A percentile compares a stretch with the other conserved stretches of the same genome.
phyloP scores from a whole-genome alignment of 2,888 invertebrate genomes.

The Aleiodes testaceus region DNA sequence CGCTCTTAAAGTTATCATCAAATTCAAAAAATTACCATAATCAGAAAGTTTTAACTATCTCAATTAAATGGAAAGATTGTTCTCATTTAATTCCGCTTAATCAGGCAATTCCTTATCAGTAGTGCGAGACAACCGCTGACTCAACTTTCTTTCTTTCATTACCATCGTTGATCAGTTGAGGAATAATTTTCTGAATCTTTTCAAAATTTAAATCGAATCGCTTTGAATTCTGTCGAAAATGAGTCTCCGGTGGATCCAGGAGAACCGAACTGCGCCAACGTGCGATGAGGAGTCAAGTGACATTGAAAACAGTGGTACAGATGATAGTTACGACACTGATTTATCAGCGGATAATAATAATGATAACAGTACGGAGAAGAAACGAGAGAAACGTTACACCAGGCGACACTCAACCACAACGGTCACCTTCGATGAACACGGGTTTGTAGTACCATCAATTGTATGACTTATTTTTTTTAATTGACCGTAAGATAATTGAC shows the following conservation, averaged over 20 bases:
- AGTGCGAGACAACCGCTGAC: slow-evolving; percentile 51
- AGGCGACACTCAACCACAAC: slow-evolving; percentile 54
- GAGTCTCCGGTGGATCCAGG: slow-evolving; percentile 68
- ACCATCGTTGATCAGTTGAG: too few relatives aligned
- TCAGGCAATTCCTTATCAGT: slow-evolving; percentile 38
- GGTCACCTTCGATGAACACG: slow-evolving; percentile 56
- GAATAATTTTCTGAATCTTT: neutral
- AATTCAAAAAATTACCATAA: too few relatives aligned
- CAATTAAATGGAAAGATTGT: neutral
- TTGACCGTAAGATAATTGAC: slow-evolving; percentile 33
- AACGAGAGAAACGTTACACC: slow-evolving; percentile 55
- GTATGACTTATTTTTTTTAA: slow-evolving; percentile 8
- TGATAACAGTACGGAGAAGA: slow-evolving; percentile 37
- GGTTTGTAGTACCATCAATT: slow-evolving; percentile 47
- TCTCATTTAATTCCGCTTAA: neutral
- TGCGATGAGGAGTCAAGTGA: slow-evolving; percentile 67
- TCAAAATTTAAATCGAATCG: too few relatives aligned
- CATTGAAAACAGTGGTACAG: slow-evolving; percentile 66
- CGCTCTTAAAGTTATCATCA: too few relatives aligned
- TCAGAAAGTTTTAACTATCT: neutral
- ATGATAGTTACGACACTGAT: slow-evolving; percentile 64
- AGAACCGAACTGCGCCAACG: slow-evolving; percentile 64
- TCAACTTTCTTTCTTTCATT: neutral
- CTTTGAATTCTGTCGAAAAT: slow-evolving; percentile 49
- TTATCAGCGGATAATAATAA: slow-evolving; percentile 53